Evolutionary conservation across 1,140 invertebrate genomes (phyloP).

Genomic region (Drosophila nigromelanica): DNA sequence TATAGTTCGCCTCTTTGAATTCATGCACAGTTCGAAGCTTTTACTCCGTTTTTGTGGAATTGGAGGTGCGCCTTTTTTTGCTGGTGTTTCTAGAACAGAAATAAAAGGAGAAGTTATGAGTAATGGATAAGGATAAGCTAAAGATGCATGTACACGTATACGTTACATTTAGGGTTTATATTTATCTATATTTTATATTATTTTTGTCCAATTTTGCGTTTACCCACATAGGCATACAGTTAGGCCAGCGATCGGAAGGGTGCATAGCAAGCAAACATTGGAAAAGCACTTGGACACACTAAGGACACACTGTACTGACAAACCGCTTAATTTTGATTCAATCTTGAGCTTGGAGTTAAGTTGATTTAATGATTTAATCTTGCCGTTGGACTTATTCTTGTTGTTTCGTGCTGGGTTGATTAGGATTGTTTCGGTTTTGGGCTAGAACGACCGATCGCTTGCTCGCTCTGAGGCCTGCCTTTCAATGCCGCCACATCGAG

Average conservation of each 20-base stretch:
- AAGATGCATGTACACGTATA: neutral
- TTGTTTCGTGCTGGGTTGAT: neutral
- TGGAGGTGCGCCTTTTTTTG: constrained; percentile 83
- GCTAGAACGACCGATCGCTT: constrained; percentile 30
- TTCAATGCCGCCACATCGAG: constrained; percentile 27
- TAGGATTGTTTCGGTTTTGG: constrained; percentile 4
- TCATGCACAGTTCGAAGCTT: constrained; percentile 83
- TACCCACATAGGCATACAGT: constrained; percentile 43
- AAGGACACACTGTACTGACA: constrained; percentile 17
- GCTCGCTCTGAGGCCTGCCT: constrained; percentile 34
- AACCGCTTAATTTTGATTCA: neutral
- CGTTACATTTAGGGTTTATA: neutral
- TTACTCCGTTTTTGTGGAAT: constrained; percentile 83
- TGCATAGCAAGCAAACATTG: constrained; percentile 47
- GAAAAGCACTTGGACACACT: constrained; percentile 26
- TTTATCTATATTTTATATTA: neutral
- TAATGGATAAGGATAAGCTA: neutral
- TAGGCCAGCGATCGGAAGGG: constrained; percentile 19
- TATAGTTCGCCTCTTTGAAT: constrained; percentile 84
- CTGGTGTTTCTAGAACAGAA: constrained; percentile 74
- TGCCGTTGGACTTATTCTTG: no score
- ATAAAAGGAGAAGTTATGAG: neutral
- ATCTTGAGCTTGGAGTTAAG: neutral
- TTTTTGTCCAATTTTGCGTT: constrained; percentile 1
- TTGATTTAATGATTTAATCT: neutral